These are phyloP conservation scores for Epinotia nisella DNA, from an alignment of 2,888 invertebrate species.

Conservation along the genomic window DNA sequence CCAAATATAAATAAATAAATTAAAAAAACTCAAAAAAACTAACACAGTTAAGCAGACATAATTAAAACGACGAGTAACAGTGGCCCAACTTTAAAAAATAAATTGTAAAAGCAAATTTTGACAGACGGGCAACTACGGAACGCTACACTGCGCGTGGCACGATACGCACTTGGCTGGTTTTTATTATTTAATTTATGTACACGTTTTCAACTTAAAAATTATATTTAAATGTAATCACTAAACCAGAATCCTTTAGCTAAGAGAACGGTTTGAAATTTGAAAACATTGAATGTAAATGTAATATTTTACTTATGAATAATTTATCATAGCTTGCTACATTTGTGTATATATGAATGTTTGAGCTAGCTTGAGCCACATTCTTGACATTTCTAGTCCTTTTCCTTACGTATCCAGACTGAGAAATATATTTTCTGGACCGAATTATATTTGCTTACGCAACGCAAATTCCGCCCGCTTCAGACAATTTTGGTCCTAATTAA, in stretches of 20 bases:
- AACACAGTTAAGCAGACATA: too few relatives aligned
- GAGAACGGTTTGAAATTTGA: slow-evolving; percentile 10
- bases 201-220: too few relatives aligned
- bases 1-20: too few relatives aligned
- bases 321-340: not conserved
- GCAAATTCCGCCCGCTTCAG: not conserved
- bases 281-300: slow-evolving; percentile 28
- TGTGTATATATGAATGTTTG: not conserved
- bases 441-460: not conserved
- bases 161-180: too few relatives aligned
- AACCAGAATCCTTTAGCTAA: not conserved
- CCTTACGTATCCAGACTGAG: not conserved
- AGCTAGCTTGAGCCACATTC: not conserved
- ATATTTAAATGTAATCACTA: not conserved
- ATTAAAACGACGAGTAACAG: too few relatives aligned
- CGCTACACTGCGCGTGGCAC: too few relatives aligned
- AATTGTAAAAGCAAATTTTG: too few relatives aligned
- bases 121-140: too few relatives aligned
- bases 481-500: not conserved
- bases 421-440: not conserved
- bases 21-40: too few relatives aligned
- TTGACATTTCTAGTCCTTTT: not conserved
- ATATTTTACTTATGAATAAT: slow-evolving; percentile 33
- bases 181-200: too few relatives aligned
- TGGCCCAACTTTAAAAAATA: too few relatives aligned